Percentiles rank a stretch among this genome's conserved stretches.
Conservation (phyloP, 2,888 invertebrate genomes). For the Penaeus monodon region DNA sequence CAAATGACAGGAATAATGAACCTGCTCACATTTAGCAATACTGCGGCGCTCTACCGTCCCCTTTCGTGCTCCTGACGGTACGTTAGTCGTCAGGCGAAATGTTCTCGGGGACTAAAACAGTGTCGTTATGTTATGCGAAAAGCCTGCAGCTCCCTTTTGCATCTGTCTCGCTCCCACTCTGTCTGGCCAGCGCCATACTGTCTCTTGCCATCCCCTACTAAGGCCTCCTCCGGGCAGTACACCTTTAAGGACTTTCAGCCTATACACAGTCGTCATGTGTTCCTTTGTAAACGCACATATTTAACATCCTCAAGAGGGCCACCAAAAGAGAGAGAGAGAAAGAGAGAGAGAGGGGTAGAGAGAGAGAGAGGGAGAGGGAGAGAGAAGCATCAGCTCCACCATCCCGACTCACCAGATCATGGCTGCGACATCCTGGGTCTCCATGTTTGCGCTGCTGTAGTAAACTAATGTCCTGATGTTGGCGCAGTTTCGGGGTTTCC, state of each 20-base stretch:
- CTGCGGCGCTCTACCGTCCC: no score
- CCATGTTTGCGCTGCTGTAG: slow-evolving; percentile 36
- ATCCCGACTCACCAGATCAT: slow-evolving; percentile 42
- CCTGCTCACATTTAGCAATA: no score
- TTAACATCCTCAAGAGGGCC: background rate
- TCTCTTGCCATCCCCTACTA: no score
- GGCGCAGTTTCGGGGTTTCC: background rate
- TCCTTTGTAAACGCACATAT: background rate
- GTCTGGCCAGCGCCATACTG: no score
- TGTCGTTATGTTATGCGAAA: no score
- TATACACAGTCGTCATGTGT: background rate
- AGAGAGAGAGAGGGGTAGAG: background rate
- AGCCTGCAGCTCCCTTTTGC: no score
- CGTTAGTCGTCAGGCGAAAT: no score
- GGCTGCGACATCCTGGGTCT: slow-evolving; percentile 22
- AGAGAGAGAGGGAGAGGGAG: background rate
- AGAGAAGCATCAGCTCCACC: background rate
- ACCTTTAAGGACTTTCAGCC: background rate
- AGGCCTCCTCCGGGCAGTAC: no score
- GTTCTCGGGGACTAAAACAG: no score
- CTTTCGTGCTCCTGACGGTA: no score
- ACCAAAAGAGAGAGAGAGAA: slow-evolving; percentile 5
- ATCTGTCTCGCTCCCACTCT: no score
- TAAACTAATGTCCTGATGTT: background rate
- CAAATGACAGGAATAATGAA: no score